These are phyloP conservation scores for Prunella strophiata DNA, from an alignment of 2,797 vertebrate genomes.

Conservation along the genomic window DNA sequence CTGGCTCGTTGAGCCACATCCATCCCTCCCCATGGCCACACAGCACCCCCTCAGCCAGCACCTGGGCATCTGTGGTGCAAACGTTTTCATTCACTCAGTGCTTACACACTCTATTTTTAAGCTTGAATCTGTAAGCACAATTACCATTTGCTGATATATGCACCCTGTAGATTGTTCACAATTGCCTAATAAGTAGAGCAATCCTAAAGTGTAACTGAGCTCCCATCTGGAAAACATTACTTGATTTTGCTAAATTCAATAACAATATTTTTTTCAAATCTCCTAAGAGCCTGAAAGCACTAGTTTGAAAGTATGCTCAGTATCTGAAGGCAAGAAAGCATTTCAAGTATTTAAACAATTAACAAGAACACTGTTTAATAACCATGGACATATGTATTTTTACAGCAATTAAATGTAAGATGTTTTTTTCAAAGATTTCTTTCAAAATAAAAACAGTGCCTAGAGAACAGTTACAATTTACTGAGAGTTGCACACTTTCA, in stretches of 20 bases:
- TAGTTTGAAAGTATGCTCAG: neutral
- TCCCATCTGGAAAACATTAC: neutral
- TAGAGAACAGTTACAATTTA: conserved; percentile 3
- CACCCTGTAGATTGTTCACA: neutral
- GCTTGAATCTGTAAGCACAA: neutral
- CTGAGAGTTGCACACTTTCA: conserved; percentile 44
- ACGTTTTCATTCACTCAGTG: neutral
- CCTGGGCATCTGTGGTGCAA: neutral
- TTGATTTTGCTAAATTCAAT: neutral
- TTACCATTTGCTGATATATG: neutral
- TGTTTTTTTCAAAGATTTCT: neutral
- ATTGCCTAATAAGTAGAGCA: neutral
- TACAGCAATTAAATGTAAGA: neutral
- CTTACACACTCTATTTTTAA: neutral
- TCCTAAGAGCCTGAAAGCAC: neutral
- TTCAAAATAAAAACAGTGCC: neutral
- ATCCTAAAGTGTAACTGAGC: neutral
- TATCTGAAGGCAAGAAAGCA: neutral
- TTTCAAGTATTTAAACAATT: neutral
- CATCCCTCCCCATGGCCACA: neutral
- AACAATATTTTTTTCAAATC: neutral
- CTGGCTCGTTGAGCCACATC: rapidly evolving
- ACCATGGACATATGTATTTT: neutral
- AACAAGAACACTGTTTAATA: neutral
- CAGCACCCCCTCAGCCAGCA: neutral